Conservation (phyloP, 2,113 vertebrate species). For the Diadophis punctatus region DNA sequence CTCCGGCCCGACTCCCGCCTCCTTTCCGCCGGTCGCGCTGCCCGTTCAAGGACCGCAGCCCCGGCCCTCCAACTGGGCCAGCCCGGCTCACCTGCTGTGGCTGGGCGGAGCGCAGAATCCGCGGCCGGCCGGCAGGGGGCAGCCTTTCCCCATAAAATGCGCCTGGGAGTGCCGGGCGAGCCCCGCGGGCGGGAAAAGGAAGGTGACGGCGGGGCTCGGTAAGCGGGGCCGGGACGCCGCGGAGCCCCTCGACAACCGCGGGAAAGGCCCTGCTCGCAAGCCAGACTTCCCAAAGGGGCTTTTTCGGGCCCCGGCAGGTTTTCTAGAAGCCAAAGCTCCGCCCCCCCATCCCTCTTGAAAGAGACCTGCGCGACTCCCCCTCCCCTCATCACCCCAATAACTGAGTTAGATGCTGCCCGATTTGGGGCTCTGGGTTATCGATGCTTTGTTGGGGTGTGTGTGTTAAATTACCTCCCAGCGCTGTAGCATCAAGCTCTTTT, state of each 20-base stretch:
- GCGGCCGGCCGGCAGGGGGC: conserved; percentile 75
- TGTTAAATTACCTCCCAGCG: background rate
- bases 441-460: background rate
- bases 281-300: background rate
- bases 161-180: too few relatives aligned
- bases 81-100: too few relatives aligned
- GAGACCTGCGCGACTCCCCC: background rate
- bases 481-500: background rate
- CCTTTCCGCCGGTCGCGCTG: too few relatives aligned
- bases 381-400: background rate
- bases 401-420: background rate
- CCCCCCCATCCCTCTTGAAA: background rate
- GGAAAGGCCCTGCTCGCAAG: background rate
- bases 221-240: background rate
- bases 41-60: too few relatives aligned
- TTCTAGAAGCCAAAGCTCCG: background rate
- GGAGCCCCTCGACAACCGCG: background rate
- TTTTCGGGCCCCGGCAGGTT: background rate
- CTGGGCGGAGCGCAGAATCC: background rate
- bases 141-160: conserved; percentile 66
- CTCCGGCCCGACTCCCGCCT: too few relatives aligned
- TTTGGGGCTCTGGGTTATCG: background rate
- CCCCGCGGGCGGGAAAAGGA: background rate
- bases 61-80: too few relatives aligned
- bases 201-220: too few relatives aligned